phyloP scores from a whole-genome alignment of 2,888 invertebrate genomes.

The Drosophila fulvimacula region DNA sequence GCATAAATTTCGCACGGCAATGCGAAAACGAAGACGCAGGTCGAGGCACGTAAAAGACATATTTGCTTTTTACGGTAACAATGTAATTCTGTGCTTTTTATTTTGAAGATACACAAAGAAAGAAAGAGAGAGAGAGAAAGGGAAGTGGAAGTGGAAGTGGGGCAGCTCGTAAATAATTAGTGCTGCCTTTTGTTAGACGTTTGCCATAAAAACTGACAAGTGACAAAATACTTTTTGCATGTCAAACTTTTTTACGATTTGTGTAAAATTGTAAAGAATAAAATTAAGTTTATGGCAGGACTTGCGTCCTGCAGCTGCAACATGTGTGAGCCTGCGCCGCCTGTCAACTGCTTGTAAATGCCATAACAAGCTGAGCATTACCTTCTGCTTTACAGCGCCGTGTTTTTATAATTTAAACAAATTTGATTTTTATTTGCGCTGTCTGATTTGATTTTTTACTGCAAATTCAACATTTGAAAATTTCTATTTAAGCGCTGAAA shows the following conservation, averaged over 20 bases:
- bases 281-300: constrained; percentile 57
- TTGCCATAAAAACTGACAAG: constrained; percentile 39
- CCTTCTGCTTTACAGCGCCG: not conserved
- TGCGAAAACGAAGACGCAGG: constrained; percentile 9
- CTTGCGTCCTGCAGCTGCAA: not conserved
- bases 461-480: constrained; percentile 20
- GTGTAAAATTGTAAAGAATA: constrained; percentile 53
- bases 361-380: constrained; percentile 14
- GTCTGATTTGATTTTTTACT: constrained; percentile 13
- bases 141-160: not conserved
- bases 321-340: not conserved
- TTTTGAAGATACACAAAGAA: not conserved
- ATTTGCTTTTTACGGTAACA: constrained; percentile 69
- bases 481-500: constrained; percentile 11
- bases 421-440: constrained; percentile 25
- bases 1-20: constrained; percentile 51
- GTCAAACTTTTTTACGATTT: constrained; percentile 54
- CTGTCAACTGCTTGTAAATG: constrained; percentile 3
- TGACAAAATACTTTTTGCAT: constrained; percentile 27
- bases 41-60: constrained; percentile 63
- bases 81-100: constrained; percentile 38
- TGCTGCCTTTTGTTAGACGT: constrained; percentile 42
- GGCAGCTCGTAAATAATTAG: constrained; percentile 74
- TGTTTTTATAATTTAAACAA: constrained; percentile 11
- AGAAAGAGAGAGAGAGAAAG: not conserved